Percentiles rank a stretch among this genome's conserved stretches.
These are phyloP conservation scores for Myotis lucifugus DNA, from an alignment of 2,113 vertebrate species.

Conservation along the genomic window DNA sequence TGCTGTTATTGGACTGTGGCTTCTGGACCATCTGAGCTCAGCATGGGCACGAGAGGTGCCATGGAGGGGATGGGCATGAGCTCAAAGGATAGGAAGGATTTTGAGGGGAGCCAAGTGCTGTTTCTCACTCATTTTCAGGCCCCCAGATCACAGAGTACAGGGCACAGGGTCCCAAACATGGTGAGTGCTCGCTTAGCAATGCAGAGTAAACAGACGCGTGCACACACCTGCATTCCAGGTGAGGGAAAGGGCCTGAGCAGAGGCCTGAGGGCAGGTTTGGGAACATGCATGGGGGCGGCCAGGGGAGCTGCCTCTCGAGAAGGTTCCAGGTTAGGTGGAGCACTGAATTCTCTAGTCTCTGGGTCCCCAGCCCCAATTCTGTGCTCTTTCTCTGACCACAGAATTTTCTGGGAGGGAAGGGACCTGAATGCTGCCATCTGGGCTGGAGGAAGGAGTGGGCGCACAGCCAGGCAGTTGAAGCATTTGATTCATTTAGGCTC, in stretches of 20 bases:
- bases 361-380: neutral
- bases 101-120: neutral
- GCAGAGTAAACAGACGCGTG: accelerated
- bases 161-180: neutral
- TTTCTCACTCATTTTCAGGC: neutral
- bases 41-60: no score
- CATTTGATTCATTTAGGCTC: neutral
- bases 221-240: neutral
- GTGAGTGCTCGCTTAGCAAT: accelerated
- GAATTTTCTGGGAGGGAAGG: neutral
- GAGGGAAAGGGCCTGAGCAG: neutral
- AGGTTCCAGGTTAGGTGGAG: neutral
- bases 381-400: neutral
- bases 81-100: neutral
- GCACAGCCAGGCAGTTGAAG: neutral
- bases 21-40: neutral
- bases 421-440: neutral
- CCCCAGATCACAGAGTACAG: neutral
- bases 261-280: neutral
- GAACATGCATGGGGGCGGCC: neutral
- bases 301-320: neutral
- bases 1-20: neutral
- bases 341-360: neutral
- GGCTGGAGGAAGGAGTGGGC: neutral
- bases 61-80: accelerated